Percentiles rank a stretch among this genome's conserved stretches.
phyloP scores from a whole-genome alignment of 2,797 vertebrate genomes.

The Novumbra hubbsi region DNA sequence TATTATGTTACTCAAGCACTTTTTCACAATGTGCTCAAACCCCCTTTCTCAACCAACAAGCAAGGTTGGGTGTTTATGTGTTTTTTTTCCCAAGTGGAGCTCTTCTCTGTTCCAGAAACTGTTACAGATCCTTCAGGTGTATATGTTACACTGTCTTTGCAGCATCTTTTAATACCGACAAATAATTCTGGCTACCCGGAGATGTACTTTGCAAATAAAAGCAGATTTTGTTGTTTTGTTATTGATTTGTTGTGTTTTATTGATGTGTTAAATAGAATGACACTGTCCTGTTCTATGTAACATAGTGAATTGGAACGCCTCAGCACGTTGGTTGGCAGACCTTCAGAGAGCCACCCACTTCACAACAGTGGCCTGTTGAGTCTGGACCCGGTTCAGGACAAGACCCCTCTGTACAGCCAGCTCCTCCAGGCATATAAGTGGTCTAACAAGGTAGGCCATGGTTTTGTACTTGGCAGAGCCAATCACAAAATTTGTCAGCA shows the following conservation, averaged over 20 bases:
- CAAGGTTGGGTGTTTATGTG: too few species aligned
- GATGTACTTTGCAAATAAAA: not conserved
- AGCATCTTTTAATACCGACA: too few species aligned
- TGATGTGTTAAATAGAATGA: not conserved
- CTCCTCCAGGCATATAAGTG: conserved; percentile 97
- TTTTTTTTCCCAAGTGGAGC: too few species aligned
- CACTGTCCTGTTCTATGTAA: not conserved
- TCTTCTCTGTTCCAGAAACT: too few species aligned
- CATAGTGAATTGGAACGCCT: conserved; percentile 89
- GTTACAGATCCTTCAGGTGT: too few species aligned
- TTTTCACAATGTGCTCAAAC: too few species aligned
- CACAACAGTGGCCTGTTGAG: conserved; percentile 94
- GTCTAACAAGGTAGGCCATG: conserved; percentile 91
- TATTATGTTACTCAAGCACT: too few species aligned
- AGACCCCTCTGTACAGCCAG: conserved; percentile 94
- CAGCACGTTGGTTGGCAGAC: conserved; percentile 92
- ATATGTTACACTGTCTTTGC: too few species aligned
- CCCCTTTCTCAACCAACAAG: too few species aligned
- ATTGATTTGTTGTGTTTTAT: not conserved
- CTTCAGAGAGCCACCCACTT: conserved; percentile 93
- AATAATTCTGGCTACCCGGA: too few species aligned
- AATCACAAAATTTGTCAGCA: not conserved
- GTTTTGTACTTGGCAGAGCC: not conserved
- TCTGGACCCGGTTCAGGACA: conserved; percentile 95
- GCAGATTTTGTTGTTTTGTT: not conserved